Evolutionary conservation across 1,140 invertebrate genomes (phyloP), one percentile per base, ranked within the genome.

Genomic region (Plodia interpunctella): DNA sequence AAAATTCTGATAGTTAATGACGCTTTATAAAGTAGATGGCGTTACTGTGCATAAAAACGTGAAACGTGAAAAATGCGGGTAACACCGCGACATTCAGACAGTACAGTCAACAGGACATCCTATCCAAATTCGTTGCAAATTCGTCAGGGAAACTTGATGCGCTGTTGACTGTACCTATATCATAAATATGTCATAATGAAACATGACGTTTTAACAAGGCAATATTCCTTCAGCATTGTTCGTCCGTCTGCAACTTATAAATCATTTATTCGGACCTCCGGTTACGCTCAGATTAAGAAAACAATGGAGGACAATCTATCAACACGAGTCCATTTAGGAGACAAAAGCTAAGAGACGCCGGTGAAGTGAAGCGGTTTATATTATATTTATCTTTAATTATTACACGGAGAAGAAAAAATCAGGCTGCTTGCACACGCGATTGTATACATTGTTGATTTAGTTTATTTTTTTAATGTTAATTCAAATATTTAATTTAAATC

Each of bases 311-410:
- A 84, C 82, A 83, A 84, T 87, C 79, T 87, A 87, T 85, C 77
- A 84, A 86, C 80, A 80, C 78, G 72, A 76, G 70, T 81, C 76
- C 76, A 81, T 88, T 88, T 84, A 80, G 57, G 67, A 86, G 82
- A 87, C 79, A 87, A 87, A 85, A 80, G 80, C 70, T 59, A 66
- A 72, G 72, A 75, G 70, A 76, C 67, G 75, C 63, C 59, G 38
- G 76, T 74, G 74, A 84, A 87, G 76, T 83, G 80, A 68, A 85
- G 71, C 83, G 76, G 80, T 87, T 87, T 87, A 83, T 88, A 88
- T 88, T 79, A 85, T 88, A 84, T 88, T 88, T 88, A 87, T 86
- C 86, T 88, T 88, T 88, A 87, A 88, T 88, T 87, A 88, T 78
- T 80, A 88, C 86, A 88, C 80, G 77, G 70, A 54, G 71, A 68